Evolutionary conservation across 2,113 vertebrate species (phyloP), one percentile per base, ranked within the genome.

Genomic region (Myrmecophaga tridactyla): DNA sequence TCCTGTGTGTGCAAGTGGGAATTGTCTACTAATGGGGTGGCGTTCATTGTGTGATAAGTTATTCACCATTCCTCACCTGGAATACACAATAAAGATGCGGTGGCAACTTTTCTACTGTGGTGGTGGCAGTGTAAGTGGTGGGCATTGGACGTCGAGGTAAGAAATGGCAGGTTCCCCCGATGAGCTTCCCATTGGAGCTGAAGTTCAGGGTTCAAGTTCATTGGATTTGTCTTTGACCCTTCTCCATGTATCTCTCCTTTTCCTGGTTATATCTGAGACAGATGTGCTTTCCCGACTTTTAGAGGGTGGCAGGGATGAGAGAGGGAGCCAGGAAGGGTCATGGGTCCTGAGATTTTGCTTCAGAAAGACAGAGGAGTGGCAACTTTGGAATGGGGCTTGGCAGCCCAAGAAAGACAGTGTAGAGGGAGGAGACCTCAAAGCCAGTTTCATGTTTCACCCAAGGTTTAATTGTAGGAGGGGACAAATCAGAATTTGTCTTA

Each of bases 1-100:
- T 48, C n/a, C 51, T 2, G 17, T 11, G 0, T 70, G 77, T 67
- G 12, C 31, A 48, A 70, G 23, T 1, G 81, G 82, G 48, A 72
- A 36, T 43, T 27, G 67, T 95, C 89, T 36, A 41, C 27, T 36
- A 29, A 58, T 0, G 23, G 81, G 92, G 84, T 14, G 14, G 21
- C 5, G 25, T 86, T 62, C 53, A 18, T 70, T 60, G n/a, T 91
- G 7, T 36, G 13, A 12, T 92, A 96, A 96, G 58, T 96, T 95
- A 93, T 95, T 95, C 27, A 18, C 67, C 1, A 4, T 58, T 69
- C 83, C 78, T 76, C 69, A 34, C 27, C 6, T 58, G 80, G 34
- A 39, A n/a, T 86, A 92, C 15, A 3, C 76, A 97, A 96, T 97
- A 96, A 97, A 97, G 70, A 76, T 62, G 58, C 70, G 80, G 34